Evolutionary conservation across 2,113 vertebrate species (phyloP), one percentile per base, ranked within the genome.

Genomic region (Hymenochirus boettgeri): DNA sequence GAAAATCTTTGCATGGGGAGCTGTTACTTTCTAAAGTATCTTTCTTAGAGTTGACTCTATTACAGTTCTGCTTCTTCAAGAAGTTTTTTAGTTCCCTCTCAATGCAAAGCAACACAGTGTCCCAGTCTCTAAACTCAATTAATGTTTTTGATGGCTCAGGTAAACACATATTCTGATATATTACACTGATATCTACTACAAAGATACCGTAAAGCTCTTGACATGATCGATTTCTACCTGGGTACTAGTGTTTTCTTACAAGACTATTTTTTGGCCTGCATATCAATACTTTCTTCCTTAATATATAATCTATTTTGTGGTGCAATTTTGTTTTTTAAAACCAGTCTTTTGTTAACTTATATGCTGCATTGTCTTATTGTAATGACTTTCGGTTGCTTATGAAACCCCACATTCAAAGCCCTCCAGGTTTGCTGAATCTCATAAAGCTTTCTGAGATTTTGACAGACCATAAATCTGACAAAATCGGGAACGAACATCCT

Each of bases 91-190:
- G 77, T 54, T 88, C 89, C 76, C 93, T 91, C 55, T 97, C 93
- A 52, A 97, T 1, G 35, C 92, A 94, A 55, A 75, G 53, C 61
- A 95, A 70, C 70, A 94, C 66, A 51, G 75, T 74, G 67, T 93
- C 88, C 96, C 96, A 99, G 69, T 93, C 89, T 75, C 85, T 92
- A 76, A 99, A 98, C 75, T 99, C 96, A 35, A 99, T 91, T 8
- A 98, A 77, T 42, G 92, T 95, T 83, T 98, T 98, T 57, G 90
- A 82, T 62, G 96, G 94, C 69, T 99, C 95, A 98, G 76, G 75
- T 90, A 93, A 31, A 98, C 81, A 61, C 96, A 65, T 98, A 99
- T 31, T 96, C 93, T 3, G 85, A 85, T 72, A 84, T 88, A 0
- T 74, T 76, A 71, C 96, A 47, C 87, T 88, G 19, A 99, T 83